phyloP scores from a whole-genome alignment of 1,140 invertebrate genomes.

The Penaeus japonicus region DNA sequence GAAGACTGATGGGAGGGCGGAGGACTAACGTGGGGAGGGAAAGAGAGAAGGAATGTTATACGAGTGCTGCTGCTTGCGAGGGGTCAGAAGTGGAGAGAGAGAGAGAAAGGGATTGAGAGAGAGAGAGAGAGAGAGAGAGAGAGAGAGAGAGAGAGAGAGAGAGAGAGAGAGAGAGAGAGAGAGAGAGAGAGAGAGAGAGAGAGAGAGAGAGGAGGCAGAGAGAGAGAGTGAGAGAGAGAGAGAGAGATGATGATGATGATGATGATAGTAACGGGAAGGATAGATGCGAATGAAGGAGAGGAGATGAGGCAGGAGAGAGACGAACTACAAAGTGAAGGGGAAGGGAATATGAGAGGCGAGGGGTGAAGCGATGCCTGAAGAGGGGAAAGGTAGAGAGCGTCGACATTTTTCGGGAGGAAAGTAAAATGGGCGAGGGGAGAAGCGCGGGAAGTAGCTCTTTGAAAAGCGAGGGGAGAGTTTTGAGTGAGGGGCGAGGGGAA shows the following conservation, averaged over 20 bases:
- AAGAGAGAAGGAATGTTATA: not conserved
- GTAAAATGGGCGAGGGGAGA: not conserved
- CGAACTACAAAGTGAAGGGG: not conserved
- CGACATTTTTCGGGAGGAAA: no score
- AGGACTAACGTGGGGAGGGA: not conserved
- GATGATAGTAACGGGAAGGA: not conserved
- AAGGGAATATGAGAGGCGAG: not conserved
- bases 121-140: not conserved
- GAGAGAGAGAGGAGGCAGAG: not conserved
- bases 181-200: not conserved
- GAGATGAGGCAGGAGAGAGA: not conserved
- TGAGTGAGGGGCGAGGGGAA: not conserved
- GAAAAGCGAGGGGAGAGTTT: not conserved
- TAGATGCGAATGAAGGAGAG: not conserved
- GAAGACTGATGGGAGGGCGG: not conserved
- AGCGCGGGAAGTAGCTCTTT: no score
- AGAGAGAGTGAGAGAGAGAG: not conserved
- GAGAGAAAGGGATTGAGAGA: not conserved
- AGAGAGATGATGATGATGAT: not conserved
- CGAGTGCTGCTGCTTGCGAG: not conserved
- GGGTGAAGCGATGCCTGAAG: not conserved
- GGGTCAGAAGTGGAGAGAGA: not conserved
- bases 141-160: not conserved
- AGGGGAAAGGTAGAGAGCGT: not conserved
- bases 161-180: constrained; percentile 16